Base-by-base conservation (phyloP, 2,797 vertebrate species). In the Halcyon leucocephala region DNA sequence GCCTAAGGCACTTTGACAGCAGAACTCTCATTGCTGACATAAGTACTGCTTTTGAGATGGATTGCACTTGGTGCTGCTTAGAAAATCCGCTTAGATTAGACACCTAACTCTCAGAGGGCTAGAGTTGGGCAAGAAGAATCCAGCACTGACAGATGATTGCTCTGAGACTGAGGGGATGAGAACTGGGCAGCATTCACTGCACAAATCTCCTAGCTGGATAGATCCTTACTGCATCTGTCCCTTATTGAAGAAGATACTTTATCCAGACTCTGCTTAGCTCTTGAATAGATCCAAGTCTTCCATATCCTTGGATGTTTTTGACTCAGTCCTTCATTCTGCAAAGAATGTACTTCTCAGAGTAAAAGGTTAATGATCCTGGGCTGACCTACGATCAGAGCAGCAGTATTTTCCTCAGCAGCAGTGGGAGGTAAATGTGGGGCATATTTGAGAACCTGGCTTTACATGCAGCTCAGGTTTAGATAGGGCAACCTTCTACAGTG, bases 391-490 rank as follows among this genome's bases (percentile, higher is more conserved):
- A 92, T 67, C 66, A 82, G 51, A 96, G 78, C 70, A 80, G 58
- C 10, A 74, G 14, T 14, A 69, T 66, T 82, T 94, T 17, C 14
- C n/a, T 81, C 1, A 2, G 8, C 65, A 78, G 61, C 70, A 54
- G 58, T 19, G 2, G 77, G 81, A 95, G 73, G 81, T 83, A 69
- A 65, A 92, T 92, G 77, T 10, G 2, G 49, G 55, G 72, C 46
- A 52, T 64, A 35, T 88, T 60, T 90, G 67, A 67, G 73, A 66
- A 52, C 69, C 64, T 17, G 24, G n/a, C 72, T 97, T 97, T 96
- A 74, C 52, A 95, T 88, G 90, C 92, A 65, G 67, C 93, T 97
- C 92, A 92, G 71, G 89, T 94, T 86, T 86, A 88, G 84, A 83
- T 42, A 54, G 28, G n/a, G 44, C 55, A 86, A 88, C 69, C 77